Percentiles rank a stretch among this genome's conserved stretches.
phyloP scores from a whole-genome alignment of 1,140 invertebrate genomes.

The Aporrectodea caliginosa region DNA sequence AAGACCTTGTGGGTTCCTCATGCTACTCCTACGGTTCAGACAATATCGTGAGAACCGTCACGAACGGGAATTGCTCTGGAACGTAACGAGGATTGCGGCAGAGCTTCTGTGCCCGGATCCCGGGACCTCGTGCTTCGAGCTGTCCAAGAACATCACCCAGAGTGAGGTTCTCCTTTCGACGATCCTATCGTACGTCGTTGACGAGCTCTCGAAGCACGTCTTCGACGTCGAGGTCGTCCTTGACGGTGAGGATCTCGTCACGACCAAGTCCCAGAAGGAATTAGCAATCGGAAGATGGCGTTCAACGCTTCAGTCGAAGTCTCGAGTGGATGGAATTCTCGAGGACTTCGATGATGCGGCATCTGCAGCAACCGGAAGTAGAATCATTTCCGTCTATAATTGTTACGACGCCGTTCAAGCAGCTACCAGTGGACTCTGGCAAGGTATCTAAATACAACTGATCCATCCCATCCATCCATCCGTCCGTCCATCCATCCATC shows the following conservation, averaged over 20 bases:
- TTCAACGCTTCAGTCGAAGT: too few species aligned
- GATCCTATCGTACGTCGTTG: slow-evolving; percentile 18
- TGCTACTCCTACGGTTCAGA: background rate
- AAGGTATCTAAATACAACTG: too few species aligned
- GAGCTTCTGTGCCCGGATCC: background rate
- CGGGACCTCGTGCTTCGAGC: background rate
- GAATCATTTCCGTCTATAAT: background rate
- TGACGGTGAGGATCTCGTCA: slow-evolving; percentile 25
- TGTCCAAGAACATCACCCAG: background rate
- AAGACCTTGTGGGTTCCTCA: background rate
- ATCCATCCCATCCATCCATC: too few species aligned
- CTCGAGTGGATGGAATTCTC: background rate
- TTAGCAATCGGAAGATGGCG: background rate
- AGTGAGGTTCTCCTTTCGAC: background rate
- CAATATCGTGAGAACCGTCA: background rate
- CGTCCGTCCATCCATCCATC: too few species aligned
- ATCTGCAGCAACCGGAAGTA: background rate
- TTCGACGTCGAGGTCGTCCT: slow-evolving; percentile 4
- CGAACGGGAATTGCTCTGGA: background rate
- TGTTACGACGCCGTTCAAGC: slow-evolving; percentile 10
- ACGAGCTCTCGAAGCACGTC: slow-evolving; percentile 14
- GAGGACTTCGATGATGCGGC: background rate
- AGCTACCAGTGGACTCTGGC: background rate
- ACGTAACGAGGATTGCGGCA: background rate
- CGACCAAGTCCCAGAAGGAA: slow-evolving; percentile 17